phyloP scores from a whole-genome alignment of 2,888 invertebrate genomes.

The Ophion ventricosus region DNA sequence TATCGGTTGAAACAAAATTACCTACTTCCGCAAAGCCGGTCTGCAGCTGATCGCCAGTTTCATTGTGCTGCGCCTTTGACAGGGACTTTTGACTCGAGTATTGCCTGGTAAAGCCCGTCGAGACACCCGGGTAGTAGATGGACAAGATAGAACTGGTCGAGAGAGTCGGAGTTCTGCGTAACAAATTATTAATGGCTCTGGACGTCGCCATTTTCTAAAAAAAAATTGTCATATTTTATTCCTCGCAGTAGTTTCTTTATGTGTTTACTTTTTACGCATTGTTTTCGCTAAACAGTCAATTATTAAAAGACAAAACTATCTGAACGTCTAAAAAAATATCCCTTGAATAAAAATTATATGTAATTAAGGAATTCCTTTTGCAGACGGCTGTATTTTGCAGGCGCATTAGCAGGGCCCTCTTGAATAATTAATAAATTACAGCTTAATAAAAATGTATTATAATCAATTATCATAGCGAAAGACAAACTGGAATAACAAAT shows the following conservation, averaged over 20 bases:
- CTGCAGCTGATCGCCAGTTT: conserved; percentile 73
- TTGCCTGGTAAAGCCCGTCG: conserved; percentile 56
- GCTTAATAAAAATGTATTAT: no score
- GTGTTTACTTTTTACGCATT: background rate
- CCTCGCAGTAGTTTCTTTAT: background rate
- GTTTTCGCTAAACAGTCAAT: background rate
- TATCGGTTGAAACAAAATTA: conserved; percentile 71
- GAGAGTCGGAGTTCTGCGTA: conserved; percentile 67
- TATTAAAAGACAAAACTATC: no score
- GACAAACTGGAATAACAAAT: no score
- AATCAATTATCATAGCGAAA: no score
- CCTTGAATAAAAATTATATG: background rate
- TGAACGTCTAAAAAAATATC: background rate
- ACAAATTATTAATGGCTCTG: conserved; percentile 71
- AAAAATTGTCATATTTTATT: conserved; percentile 19
- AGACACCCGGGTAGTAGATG: conserved; percentile 36
- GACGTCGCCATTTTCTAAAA: conserved; percentile 75
- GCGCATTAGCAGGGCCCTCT: no score
- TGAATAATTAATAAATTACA: no score
- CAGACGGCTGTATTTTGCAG: no score
- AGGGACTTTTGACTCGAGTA: conserved; percentile 73
- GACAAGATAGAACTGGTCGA: conserved; percentile 56
- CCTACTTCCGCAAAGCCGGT: conserved; percentile 78
- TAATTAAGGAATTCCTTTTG: no score
- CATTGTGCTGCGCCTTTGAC: conserved; percentile 67